Evolutionary conservation across 2,797 vertebrate species (phyloP).

Genomic region (Luscinia megarhynchos): DNA sequence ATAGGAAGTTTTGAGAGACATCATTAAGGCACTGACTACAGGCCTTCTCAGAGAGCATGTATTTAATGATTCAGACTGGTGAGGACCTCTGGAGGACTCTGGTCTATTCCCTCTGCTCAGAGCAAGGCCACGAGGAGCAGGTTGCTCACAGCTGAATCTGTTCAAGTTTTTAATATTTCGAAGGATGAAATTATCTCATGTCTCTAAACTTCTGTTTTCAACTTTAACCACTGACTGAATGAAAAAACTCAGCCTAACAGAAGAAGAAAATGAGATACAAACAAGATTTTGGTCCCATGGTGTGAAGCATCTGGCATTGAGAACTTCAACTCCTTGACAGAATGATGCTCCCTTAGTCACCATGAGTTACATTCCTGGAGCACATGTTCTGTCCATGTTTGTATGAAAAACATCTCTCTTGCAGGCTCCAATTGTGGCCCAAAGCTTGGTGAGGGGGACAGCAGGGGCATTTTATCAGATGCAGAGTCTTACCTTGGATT

Average conservation of each 20-base stretch:
- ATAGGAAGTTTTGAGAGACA: not conserved
- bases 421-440: not conserved
- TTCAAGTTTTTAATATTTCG: not conserved
- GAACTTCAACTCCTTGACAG: not conserved
- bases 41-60: not conserved
- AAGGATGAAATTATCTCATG: not conserved
- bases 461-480: not conserved
- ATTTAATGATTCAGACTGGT: not conserved
- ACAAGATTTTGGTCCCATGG: not conserved
- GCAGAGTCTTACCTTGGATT: not conserved
- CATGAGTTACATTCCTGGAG: fast-evolving
- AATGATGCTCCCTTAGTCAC: not conserved
- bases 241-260: not conserved
- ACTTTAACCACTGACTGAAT: not conserved
- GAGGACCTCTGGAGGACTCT: not conserved
- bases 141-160: not conserved
- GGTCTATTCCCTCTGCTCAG: not conserved
- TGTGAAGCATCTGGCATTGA: not conserved
- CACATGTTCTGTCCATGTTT: not conserved
- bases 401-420: not conserved
- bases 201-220: not conserved
- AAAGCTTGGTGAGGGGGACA: not conserved
- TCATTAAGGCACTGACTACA: not conserved
- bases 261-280: not conserved
- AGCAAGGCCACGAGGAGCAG: not conserved